Conservation (phyloP, 2,113 vertebrate genomes). For the Saguinus imperator region DNA sequence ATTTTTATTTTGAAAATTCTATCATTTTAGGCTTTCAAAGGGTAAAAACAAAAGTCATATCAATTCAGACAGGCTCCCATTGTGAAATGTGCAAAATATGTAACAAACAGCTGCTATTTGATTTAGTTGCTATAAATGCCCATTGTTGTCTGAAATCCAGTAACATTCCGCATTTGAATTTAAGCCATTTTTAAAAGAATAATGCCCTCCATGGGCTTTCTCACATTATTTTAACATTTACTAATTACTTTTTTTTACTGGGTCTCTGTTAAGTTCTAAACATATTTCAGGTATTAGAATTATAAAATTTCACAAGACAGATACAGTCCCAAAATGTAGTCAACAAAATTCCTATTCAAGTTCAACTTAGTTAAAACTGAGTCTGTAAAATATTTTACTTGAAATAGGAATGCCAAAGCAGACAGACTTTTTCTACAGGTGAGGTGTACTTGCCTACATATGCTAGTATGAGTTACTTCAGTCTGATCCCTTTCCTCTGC, state of each 20-base stretch:
- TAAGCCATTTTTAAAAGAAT: constrained; percentile 2
- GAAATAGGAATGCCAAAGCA: background rate
- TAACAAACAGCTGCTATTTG: background rate
- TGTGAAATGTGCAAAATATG: background rate
- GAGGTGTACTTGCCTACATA: background rate
- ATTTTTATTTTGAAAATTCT: background rate
- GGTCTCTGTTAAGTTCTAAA: background rate
- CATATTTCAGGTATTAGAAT: background rate
- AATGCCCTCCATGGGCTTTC: background rate
- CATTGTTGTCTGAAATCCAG: background rate
- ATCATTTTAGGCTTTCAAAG: background rate
- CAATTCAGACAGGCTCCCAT: background rate
- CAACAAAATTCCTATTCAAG: background rate
- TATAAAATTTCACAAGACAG: background rate
- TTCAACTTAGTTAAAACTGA: background rate
- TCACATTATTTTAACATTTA: background rate
- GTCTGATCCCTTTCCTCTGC: background rate
- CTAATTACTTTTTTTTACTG: background rate
- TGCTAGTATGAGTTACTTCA: background rate
- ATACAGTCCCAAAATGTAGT: background rate
- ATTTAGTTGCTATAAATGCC: background rate
- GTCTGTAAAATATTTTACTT: background rate
- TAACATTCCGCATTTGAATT: background rate
- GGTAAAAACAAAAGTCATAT: constrained; percentile 16
- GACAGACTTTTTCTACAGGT: background rate